Evolutionary conservation across 2,888 invertebrate species (phyloP).

Genomic region (Sminthurides aquaticus): DNA sequence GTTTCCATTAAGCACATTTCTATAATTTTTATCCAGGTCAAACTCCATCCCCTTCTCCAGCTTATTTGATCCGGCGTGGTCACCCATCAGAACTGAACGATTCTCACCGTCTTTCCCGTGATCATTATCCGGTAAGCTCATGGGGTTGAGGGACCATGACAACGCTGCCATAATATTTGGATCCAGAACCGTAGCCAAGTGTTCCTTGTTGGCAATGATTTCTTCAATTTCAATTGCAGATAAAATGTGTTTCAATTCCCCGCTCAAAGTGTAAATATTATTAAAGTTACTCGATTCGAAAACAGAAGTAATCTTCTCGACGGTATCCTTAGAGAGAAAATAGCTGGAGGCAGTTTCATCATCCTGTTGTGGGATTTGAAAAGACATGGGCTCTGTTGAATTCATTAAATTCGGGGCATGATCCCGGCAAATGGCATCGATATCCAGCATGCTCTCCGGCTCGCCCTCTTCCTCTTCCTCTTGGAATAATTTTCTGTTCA

Average conservation of each 20-base stretch:
- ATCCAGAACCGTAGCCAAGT: constrained; percentile 44
- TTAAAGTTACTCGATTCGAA: constrained; percentile 44
- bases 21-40: background rate
- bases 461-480: constrained; percentile 6
- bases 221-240: constrained; percentile 45
- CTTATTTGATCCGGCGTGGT: background rate
- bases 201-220: constrained; percentile 45
- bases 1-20: background rate
- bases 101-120: background rate
- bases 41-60: background rate
- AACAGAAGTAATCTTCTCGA: constrained; percentile 37
- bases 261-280: constrained; percentile 45
- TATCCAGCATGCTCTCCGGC: constrained; percentile 29
- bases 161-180: constrained; percentile 44
- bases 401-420: constrained; percentile 40
- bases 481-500: background rate
- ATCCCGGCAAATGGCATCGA: constrained; percentile 39
- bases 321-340: constrained; percentile 35
- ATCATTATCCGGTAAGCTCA: constrained; percentile 34
- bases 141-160: constrained; percentile 41
- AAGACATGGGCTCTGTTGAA: constrained; percentile 17
- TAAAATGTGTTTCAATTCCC: constrained; percentile 45
- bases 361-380: constrained; percentile 20
- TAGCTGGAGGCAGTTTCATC: constrained; percentile 36
- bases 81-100: background rate